Conservation (phyloP, 2,797 vertebrate species). For the Mionectes olivaceus region DNA sequence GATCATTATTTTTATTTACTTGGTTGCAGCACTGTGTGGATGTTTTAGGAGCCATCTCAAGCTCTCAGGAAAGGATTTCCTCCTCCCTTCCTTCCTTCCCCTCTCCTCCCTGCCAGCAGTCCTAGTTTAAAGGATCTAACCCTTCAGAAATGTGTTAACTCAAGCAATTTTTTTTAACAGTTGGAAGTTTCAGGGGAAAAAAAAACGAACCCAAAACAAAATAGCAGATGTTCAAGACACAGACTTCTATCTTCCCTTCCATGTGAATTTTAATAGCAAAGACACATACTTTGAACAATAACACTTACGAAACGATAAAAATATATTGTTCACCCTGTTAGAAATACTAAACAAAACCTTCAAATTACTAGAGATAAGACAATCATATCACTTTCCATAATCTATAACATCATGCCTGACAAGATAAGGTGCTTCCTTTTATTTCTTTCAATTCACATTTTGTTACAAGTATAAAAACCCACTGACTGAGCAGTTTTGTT, state of each 20-base stretch:
- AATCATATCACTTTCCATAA: not conserved
- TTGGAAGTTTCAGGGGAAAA: conserved; percentile 46
- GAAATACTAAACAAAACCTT: conserved; percentile 23
- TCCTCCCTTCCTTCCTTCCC: conserved; percentile 65
- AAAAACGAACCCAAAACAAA: conserved; percentile 48
- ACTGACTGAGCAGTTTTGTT: not conserved
- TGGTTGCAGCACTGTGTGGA: not conserved
- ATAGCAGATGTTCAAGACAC: conserved; percentile 57
- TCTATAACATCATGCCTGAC: conserved; percentile 1
- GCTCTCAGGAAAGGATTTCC: conserved; percentile 56
- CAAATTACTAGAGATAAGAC: not conserved
- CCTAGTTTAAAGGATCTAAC: conserved; percentile 57
- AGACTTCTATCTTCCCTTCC: conserved; percentile 36
- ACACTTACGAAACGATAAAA: conserved; percentile 49
- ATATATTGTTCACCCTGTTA: not conserved
- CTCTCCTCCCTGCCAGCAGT: conserved; percentile 26
- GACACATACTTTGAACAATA: conserved; percentile 38
- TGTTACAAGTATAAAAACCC: not conserved
- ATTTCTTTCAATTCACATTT: conserved; percentile 26
- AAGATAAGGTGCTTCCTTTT: conserved; percentile 34
- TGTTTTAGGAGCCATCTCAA: conserved; percentile 42
- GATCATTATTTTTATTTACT: conserved; percentile 23
- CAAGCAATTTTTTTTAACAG: conserved; percentile 53
- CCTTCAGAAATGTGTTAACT: conserved; percentile 59
- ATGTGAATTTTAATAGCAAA: conserved; percentile 42